Evolutionary conservation across 2,888 invertebrate species (phyloP).

Genomic region (Lydus trimaculatus): DNA sequence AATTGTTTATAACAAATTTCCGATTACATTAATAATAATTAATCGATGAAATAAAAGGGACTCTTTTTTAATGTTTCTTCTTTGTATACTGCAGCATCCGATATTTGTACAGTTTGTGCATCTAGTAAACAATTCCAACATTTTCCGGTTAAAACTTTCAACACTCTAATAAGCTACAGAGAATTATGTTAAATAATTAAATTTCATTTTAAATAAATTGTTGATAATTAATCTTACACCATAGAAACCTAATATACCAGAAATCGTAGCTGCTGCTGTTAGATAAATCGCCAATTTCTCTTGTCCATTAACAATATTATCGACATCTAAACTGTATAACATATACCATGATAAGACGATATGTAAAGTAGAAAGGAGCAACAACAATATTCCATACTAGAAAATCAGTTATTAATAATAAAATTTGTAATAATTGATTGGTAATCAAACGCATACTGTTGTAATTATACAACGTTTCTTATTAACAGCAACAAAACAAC

Average conservation of each 20-base stretch:
- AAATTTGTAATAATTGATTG: not conserved
- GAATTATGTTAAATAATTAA: too few relatives aligned
- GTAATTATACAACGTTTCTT: conserved; percentile 2
- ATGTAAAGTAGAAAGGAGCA: not conserved
- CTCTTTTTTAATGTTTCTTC: not conserved
- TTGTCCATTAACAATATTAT: not conserved
- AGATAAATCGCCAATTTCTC: conserved; percentile 4
- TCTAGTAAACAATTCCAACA: not conserved
- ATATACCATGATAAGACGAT: conserved; percentile 8
- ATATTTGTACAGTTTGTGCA: not conserved
- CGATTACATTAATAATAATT: not conserved
- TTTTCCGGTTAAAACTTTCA: not conserved
- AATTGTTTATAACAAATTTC: not conserved
- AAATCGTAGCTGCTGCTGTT: not conserved
- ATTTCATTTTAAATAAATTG: too few relatives aligned
- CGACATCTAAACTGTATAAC: not conserved
- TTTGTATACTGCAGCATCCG: not conserved
- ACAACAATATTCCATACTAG: conserved; percentile 5
- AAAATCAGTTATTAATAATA: not conserved
- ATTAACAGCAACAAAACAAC: conserved; percentile 13
- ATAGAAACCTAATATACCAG: not conserved
- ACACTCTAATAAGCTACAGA: not conserved
- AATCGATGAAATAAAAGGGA: not conserved
- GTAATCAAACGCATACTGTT: not conserved
- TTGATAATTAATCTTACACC: too few relatives aligned